Evolutionary conservation across 1,140 invertebrate genomes (phyloP).

Genomic region (Eulimnadia texana): DNA sequence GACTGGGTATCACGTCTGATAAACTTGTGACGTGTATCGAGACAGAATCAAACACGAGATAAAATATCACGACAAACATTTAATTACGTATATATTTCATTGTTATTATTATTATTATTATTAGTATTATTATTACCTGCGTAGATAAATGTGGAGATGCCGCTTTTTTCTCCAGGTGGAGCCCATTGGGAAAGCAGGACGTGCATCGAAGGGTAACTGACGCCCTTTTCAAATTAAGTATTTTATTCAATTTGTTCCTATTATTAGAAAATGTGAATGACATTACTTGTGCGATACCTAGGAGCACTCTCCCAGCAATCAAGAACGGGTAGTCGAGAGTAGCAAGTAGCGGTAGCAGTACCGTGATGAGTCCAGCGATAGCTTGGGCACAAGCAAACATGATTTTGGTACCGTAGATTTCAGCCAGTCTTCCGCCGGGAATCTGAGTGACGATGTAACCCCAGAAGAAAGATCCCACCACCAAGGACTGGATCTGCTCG

Average conservation of each 20-base stretch:
- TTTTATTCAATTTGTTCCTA: background rate
- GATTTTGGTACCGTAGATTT: conserved; percentile 17
- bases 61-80: background rate
- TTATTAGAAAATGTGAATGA: no score
- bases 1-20: no score
- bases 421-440: conserved; percentile 29
- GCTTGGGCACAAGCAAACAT: conserved; percentile 27
- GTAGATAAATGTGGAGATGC: conserved; percentile 52
- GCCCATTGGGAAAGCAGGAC: conserved; percentile 68
- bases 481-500: conserved; percentile 25
- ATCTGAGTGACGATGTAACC: no score
- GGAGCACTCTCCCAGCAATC: conserved; percentile 30
- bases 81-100: background rate
- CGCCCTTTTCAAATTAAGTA: conserved; percentile 43
- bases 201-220: conserved; percentile 61
- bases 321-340: conserved; percentile 25
- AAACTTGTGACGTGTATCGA: no score
- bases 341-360: conserved; percentile 31
- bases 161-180: conserved; percentile 59
- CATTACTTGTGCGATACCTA: conserved; percentile 35
- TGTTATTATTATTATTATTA: no score
- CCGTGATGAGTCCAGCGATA: conserved; percentile 29
- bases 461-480: conserved; percentile 31
- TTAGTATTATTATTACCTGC: conserved; percentile 46
- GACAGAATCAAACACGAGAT: no score